Conservation (phyloP, 2,113 vertebrate genomes). For the Meleagris gallopavo region DNA sequence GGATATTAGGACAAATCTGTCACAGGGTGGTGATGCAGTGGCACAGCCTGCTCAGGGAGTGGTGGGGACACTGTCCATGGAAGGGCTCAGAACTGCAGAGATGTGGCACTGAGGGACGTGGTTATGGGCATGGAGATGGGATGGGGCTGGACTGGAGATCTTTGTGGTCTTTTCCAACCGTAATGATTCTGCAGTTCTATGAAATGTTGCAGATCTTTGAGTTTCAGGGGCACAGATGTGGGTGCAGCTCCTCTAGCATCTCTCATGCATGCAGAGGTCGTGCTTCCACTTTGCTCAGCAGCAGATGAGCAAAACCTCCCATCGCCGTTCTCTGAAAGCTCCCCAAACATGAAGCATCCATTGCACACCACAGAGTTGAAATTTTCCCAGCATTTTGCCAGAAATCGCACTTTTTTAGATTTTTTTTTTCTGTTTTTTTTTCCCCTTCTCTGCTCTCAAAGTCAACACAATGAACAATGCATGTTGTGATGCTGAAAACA, state of each 20-base stretch:
- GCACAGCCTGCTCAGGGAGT: too few relatives aligned
- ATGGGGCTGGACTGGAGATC: too few relatives aligned
- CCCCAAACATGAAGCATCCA: neutral
- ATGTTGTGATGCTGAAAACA: fast-evolving
- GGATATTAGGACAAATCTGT: too few relatives aligned
- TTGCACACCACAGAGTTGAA: neutral
- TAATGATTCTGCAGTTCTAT: too few relatives aligned
- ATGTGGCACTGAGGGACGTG: too few relatives aligned
- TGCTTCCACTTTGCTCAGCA: neutral
- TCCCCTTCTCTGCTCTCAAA: neutral
- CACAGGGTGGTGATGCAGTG: too few relatives aligned
- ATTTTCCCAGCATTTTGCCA: slow-evolving; percentile 9
- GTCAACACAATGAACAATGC: neutral
- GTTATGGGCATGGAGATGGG: too few relatives aligned
- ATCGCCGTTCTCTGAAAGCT: neutral
- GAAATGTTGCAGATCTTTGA: neutral
- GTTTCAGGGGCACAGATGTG: neutral
- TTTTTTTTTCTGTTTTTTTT: neutral
- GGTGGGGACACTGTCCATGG: too few relatives aligned
- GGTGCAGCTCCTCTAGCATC: neutral
- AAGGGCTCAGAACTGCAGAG: too few relatives aligned
- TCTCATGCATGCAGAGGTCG: neutral
- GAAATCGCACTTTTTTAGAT: neutral
- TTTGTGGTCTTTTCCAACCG: too few relatives aligned
- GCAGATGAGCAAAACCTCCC: neutral